Evolutionary conservation across 2,113 vertebrate species (phyloP).

Genomic region (Todiramphus chloris): DNA sequence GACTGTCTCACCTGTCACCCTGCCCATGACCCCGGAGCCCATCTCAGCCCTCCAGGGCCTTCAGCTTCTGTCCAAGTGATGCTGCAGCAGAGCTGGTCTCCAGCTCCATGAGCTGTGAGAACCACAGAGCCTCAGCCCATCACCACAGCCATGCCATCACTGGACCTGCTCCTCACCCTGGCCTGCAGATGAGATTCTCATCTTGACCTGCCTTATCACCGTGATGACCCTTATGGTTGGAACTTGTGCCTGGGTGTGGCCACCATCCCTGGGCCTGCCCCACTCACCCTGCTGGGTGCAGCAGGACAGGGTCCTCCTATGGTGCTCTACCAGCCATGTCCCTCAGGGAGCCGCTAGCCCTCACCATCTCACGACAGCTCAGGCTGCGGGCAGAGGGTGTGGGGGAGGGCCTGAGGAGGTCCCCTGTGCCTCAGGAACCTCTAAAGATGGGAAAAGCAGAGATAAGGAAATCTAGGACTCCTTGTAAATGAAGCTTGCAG

Average conservation of each 20-base stretch:
- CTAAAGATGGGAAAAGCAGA: not conserved
- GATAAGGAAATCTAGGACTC: not conserved
- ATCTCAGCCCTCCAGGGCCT: too few species aligned
- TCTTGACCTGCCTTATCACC: not conserved
- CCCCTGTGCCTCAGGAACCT: rapidly evolving
- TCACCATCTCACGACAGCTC: too few species aligned
- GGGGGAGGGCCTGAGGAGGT: not conserved
- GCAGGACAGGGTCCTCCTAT: rapidly evolving
- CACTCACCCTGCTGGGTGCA: rapidly evolving
- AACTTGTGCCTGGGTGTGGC: not conserved
- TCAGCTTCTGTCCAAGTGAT: rapidly evolving
- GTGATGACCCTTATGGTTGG: not conserved
- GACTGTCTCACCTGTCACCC: not conserved
- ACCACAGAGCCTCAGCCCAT: rapidly evolving
- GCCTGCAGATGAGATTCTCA: rapidly evolving
- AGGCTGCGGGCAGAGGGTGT: not conserved
- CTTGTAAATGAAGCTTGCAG: not conserved
- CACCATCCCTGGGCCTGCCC: not conserved
- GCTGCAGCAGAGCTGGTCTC: rapidly evolving
- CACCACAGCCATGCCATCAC: not conserved
- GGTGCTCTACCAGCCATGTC: rapidly evolving
- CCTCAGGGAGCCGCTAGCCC: rapidly evolving
- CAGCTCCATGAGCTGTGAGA: not conserved
- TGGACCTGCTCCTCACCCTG: not conserved
- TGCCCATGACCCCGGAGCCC: not conserved